phyloP scores from a whole-genome alignment of 2,113 vertebrate species.

The Fulica atra region DNA sequence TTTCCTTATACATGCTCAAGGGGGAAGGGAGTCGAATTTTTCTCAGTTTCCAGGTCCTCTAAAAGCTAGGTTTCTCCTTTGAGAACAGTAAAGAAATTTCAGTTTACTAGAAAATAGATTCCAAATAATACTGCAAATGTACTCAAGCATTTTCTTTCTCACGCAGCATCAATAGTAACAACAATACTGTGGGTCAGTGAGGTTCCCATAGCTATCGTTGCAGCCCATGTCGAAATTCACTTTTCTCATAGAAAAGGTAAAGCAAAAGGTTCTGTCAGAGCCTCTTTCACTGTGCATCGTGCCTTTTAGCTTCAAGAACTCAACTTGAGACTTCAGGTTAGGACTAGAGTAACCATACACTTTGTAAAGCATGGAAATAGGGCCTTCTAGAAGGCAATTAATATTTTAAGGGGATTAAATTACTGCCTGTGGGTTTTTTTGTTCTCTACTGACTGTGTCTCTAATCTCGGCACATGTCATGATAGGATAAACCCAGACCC shows the following conservation, averaged over 20 bases:
- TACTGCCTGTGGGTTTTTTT: background rate
- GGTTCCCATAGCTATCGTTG: background rate
- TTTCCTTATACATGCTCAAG: background rate
- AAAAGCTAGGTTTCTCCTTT: background rate
- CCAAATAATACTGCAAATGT: background rate
- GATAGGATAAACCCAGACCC: background rate
- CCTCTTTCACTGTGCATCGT: background rate
- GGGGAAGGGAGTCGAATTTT: rapidly evolving
- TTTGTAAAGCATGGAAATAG: background rate
- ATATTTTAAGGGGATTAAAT: background rate
- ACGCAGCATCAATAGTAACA: background rate
- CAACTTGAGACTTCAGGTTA: background rate
- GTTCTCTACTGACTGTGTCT: background rate
- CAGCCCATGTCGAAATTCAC: background rate
- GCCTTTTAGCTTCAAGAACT: background rate
- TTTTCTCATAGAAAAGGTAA: background rate
- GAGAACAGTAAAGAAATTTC: background rate
- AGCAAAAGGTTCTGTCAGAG: background rate
- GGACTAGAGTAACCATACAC: background rate
- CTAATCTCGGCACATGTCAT: background rate
- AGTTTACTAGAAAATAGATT: background rate
- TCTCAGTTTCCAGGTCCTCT: background rate
- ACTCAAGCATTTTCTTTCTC: background rate
- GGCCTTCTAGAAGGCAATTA: background rate
- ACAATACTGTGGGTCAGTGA: background rate